Conservation (phyloP, 2,797 vertebrate genomes). For the Chaenodraco wilsoni region DNA sequence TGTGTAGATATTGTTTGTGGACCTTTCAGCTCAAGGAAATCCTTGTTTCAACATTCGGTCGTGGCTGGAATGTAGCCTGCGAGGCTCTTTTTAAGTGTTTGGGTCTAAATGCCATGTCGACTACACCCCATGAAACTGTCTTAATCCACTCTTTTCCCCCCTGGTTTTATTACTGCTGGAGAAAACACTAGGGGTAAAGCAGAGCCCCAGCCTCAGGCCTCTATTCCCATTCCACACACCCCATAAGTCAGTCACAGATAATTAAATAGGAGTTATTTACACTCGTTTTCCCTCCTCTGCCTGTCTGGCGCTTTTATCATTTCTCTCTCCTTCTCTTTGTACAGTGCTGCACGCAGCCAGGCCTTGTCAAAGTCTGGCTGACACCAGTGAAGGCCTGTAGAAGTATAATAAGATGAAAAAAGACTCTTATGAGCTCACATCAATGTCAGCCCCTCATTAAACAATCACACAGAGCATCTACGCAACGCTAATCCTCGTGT, state of each 20-base stretch:
- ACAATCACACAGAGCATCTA: conserved; percentile 71
- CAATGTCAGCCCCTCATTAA: conserved; percentile 78
- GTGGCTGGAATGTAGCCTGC: conserved; percentile 79
- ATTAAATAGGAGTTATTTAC: conserved; percentile 89
- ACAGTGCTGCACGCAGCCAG: conserved; percentile 67
- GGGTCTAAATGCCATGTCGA: conserved; percentile 83
- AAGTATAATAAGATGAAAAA: conserved; percentile 55
- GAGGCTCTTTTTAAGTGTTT: conserved; percentile 80
- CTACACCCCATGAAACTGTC: conserved; percentile 88
- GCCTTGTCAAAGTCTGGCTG: conserved; percentile 72
- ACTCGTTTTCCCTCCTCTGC: conserved; percentile 78
- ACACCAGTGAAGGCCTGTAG: conserved; percentile 63
- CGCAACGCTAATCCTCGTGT: conserved; percentile 56
- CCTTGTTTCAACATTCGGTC: conserved; percentile 80
- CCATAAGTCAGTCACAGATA: conserved; percentile 89
- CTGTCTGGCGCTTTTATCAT: conserved; percentile 80
- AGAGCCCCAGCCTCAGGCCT: conserved; percentile 80
- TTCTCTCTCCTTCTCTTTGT: conserved; percentile 76
- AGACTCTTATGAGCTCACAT: conserved; percentile 71
- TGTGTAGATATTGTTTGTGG: conserved; percentile 77
- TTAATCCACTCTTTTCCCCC: conserved; percentile 78
- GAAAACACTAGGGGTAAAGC: conserved; percentile 78
- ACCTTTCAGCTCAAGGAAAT: conserved; percentile 79
- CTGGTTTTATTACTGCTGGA: conserved; percentile 84
- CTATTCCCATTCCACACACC: conserved; percentile 85